Evolutionary conservation across 2,113 vertebrate species (phyloP), one percentile per base, ranked within the genome.

Genomic region (Hippocampus abdominalis): DNA sequence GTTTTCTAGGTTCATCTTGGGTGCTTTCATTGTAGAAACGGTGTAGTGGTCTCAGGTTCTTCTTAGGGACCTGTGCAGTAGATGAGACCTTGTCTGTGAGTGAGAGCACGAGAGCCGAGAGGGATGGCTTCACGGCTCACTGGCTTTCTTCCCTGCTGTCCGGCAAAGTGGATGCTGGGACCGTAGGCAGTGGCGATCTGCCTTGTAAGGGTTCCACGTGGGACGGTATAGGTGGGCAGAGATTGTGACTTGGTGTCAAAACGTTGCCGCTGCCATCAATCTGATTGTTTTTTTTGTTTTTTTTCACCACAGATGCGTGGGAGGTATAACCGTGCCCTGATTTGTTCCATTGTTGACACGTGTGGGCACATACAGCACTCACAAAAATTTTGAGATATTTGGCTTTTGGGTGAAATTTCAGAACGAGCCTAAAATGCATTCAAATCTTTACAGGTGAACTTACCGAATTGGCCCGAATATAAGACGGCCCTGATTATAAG

Each of bases 291-390:
- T 3, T 4, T 4, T 32, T 46, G n/a, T 32, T 77, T 75, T 80
- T 83, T 12, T 27, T 57, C 71, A 69, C 62, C 53, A 69, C 68
- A 69, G 74, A 68, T 51, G 48, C 80, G 83, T 84, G 61, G 81
- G 86, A 81, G 86, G 79, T 77, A 57, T 71, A 74, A 44, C 72
- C 84, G 73, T 82, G 84, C 85, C 76, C 70, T 70, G 57, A 29
- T 72, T 64, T 44, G 62, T 64, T 64, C 42, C 62, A 44, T 64
- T 64, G 25, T 39, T 64, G 62, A 44, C 65, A 79, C 60, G 62
- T 67, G 82, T 86, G 82, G 84, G 81, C 48, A 54, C 62, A 69
- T 65, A 56, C 16, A 13, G 1, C 39, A 61, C 64, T 54, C 61
- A n/a, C 67, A 63, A 36, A 12, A 2, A 1, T 21, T 51, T 25